Conservation (phyloP, 2,888 invertebrate species). For the Nomada hirtipes region DNA sequence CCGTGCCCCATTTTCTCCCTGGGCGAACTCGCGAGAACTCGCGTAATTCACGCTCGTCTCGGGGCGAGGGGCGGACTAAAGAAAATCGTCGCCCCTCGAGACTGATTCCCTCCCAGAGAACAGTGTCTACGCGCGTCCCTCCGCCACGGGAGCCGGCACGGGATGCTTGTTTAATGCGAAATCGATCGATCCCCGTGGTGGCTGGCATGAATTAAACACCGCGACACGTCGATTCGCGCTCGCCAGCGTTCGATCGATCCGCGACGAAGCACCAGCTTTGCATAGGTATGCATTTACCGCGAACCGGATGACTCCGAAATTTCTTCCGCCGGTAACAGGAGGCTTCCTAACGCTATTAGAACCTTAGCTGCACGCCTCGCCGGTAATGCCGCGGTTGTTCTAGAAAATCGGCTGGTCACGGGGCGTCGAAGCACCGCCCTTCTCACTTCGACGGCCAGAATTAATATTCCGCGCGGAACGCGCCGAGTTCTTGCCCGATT, state of each 20-base stretch:
- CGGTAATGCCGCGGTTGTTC: conserved; percentile 49
- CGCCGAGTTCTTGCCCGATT: conserved; percentile 8
- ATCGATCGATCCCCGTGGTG: conserved; percentile 36
- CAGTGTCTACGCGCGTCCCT: background rate
- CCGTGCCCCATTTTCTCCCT: background rate
- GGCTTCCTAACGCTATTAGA: conserved; percentile 69
- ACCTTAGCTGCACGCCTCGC: conserved; percentile 31
- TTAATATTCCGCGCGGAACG: conserved; percentile 43
- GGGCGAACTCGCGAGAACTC: background rate
- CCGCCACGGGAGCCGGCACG: background rate
- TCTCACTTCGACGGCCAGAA: conserved; percentile 13
- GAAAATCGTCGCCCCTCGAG: conserved; percentile 15
- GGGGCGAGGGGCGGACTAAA: background rate
- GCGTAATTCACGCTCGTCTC: background rate
- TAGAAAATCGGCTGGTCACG: conserved; percentile 58
- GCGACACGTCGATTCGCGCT: conserved; percentile 26
- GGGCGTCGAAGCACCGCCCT: conserved; percentile 1
- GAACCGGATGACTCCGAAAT: conserved; percentile 62
- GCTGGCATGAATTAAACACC: conserved; percentile 53
- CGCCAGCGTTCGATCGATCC: conserved; percentile 41
- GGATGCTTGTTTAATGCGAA: conserved; percentile 13
- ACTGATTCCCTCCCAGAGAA: background rate
- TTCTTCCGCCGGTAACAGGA: conserved; percentile 68
- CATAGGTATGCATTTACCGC: conserved; percentile 55
- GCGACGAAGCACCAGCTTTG: conserved; percentile 55